Evolutionary conservation across 2,888 invertebrate species (phyloP), one percentile per base, ranked within the genome.

Genomic region (Ectemnius continuus): DNA sequence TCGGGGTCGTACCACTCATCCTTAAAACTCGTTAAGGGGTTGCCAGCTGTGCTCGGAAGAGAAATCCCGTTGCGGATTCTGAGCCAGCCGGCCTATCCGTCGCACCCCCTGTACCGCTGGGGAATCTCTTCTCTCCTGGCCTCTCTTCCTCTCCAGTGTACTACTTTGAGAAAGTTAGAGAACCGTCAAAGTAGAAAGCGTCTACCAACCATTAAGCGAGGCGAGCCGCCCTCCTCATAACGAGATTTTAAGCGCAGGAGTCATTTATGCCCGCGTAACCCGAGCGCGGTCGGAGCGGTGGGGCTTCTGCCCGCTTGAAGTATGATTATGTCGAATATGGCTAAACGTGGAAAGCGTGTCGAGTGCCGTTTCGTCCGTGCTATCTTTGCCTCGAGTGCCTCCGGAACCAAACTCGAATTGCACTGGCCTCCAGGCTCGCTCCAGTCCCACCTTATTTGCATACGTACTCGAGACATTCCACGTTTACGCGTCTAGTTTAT

Each of bases 11-110:
- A 14, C 11, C 20, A 47, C 23, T 61, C 23, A 23, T 16, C 62
- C 48, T 62, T 48, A 62, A 48, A 62, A 48, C 62, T 48, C n/a
- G 62, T 48, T 62, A 62, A 62, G 62, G 48, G 62, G 47, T 14
- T 62, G 23, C 48, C 20, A 62, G 48, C 62, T 20, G 48, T 26
- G 14, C 28, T 20, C 11, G 52, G 11, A 11, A 36, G 36, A 16
- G 46, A 61, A 61, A 48, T 48, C 48, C 48, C 48, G 23, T 47
- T 47, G 61, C 46, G 16, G 13, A 46, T 46, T 20, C 46, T 36
- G 45, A 20, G 16, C 11, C 16, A 47, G 61, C 8, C 0, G 2
- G 60, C 28, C 36, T 61, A 45, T 16, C 23, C 61, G 46, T 46
- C 8, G 36, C 36, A 36, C 46, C 16, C 45, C 46, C 46, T 61